Conservation (phyloP, 2,888 invertebrate species). For the Meloe dianella region DNA sequence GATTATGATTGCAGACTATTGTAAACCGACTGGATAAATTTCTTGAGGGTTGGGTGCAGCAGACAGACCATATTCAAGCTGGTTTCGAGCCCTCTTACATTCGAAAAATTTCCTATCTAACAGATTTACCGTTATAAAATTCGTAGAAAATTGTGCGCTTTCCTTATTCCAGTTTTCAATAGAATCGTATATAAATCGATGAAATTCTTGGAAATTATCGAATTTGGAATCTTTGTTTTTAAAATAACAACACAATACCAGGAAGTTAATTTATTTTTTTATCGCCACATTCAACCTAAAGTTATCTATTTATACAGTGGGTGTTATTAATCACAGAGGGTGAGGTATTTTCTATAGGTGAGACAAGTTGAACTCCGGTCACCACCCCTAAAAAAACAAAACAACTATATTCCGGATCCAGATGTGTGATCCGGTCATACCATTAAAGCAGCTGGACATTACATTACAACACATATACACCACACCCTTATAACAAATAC, state of each 20-base stretch:
- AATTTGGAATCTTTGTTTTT: neutral
- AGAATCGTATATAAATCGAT: neutral
- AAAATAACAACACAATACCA: too few species aligned
- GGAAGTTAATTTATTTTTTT: conserved; percentile 36
- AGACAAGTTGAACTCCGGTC: conserved; percentile 37
- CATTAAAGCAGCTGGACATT: conserved; percentile 38
- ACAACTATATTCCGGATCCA: conserved; percentile 44
- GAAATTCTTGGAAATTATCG: neutral
- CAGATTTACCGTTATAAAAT: neutral
- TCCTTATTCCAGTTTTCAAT: neutral
- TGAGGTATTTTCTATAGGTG: conserved; percentile 26
- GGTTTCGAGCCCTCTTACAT: conserved; percentile 37
- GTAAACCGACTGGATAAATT: conserved; percentile 39
- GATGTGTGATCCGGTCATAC: conserved; percentile 38
- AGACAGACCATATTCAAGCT: conserved; percentile 37
- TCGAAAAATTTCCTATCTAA: conserved; percentile 30
- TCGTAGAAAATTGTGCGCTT: neutral
- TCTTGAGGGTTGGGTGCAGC: conserved; percentile 41
- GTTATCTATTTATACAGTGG: conserved; percentile 35
- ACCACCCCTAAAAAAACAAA: conserved; percentile 38
- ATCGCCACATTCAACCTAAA: conserved; percentile 37
- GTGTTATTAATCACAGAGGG: conserved; percentile 36
- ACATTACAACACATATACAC: conserved; percentile 13
- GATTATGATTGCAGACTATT: conserved; percentile 42
- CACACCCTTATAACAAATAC: conserved; percentile 14